phyloP scores from a whole-genome alignment of 2,113 vertebrate species.

The Ammodytes marinus region DNA sequence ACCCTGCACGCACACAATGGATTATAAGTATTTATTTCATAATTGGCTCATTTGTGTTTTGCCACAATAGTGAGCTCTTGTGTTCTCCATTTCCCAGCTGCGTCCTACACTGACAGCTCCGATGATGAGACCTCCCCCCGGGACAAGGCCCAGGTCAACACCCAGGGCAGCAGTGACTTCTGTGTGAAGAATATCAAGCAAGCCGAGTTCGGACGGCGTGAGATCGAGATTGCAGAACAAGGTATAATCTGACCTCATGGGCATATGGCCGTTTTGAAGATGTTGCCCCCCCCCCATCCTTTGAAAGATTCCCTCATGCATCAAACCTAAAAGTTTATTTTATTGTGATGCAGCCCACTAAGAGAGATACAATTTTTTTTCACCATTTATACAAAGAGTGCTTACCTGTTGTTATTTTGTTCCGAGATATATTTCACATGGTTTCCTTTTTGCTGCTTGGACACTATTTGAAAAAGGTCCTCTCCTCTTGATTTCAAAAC shows the following conservation, averaged over 20 bases:
- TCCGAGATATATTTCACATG: constrained; percentile 38
- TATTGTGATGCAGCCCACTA: background rate
- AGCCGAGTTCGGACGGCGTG: constrained; percentile 96
- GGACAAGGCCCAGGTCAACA: constrained; percentile 98
- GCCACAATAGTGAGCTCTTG: constrained; percentile 50
- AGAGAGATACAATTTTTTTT: background rate
- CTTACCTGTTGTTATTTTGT: constrained; percentile 41
- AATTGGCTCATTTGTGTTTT: constrained; percentile 32
- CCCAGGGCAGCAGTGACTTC: constrained; percentile 96
- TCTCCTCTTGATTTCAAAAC: constrained; percentile 28
- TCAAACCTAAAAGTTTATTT: constrained; percentile 12
- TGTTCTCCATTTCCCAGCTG: constrained; percentile 84
- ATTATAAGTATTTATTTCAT: constrained; percentile 43
- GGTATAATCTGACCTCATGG: constrained; percentile 77
- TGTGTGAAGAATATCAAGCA: constrained; percentile 99
- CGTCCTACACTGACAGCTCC: constrained; percentile 98
- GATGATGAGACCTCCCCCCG: constrained; percentile 97
- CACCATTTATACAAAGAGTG: constrained; percentile 16
- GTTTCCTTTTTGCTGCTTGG: constrained; percentile 29
- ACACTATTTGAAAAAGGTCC: constrained; percentile 22
- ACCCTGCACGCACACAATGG: background rate
- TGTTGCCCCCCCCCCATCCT: background rate
- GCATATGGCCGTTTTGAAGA: background rate
- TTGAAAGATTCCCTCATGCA: background rate
- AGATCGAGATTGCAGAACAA: constrained; percentile 99